Evolutionary conservation across 2,113 vertebrate species (phyloP).

Genomic region (Octodon degus): DNA sequence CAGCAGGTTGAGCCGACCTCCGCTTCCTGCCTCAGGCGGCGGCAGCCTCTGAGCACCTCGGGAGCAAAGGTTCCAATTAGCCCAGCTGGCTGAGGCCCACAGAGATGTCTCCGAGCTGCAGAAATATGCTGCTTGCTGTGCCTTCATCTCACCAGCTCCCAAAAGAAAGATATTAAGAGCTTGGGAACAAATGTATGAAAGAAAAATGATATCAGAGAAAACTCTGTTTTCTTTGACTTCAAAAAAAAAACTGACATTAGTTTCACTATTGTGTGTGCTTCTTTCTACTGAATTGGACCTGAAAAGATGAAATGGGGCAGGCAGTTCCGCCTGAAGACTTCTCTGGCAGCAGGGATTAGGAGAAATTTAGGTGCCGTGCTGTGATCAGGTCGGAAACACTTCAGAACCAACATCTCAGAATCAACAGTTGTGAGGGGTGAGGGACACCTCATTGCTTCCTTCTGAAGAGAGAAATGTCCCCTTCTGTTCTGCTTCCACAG

Average conservation of each 20-base stretch:
- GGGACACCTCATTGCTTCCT: neutral
- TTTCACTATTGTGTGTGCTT: neutral
- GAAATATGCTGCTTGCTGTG: neutral
- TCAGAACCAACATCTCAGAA: conserved; percentile 17
- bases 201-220: neutral
- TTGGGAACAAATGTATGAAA: neutral
- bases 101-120: neutral
- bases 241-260: conserved; percentile 11
- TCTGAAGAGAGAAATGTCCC: neutral
- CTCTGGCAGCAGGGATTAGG: neutral
- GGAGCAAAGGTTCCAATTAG: neutral
- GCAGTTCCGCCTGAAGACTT: neutral
- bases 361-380: neutral
- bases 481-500: neutral
- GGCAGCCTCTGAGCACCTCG: neutral
- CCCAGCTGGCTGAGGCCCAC: neutral
- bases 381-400: neutral
- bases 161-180: neutral
- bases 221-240: conserved; percentile 26
- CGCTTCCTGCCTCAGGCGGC: conserved; percentile 28
- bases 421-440: neutral
- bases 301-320: neutral
- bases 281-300: neutral
- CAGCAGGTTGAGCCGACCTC: conserved; percentile 35
- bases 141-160: neutral